Evolutionary conservation across 2,797 vertebrate species (phyloP).

Genomic region (Ciconia nigra): DNA sequence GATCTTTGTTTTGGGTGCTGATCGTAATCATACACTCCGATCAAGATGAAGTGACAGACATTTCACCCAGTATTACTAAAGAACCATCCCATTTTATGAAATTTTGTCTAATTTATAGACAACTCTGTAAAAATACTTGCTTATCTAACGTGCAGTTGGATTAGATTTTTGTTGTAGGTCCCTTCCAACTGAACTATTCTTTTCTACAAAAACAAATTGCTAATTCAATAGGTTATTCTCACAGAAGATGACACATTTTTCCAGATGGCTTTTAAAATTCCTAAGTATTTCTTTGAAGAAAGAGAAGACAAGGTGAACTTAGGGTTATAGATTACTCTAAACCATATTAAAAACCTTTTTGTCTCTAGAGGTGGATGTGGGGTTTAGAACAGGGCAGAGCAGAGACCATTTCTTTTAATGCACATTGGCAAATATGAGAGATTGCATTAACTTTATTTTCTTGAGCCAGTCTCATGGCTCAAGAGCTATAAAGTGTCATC

Average conservation of each 20-base stretch:
- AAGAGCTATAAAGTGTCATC: background rate
- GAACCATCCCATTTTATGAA: background rate
- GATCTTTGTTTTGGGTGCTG: constrained; percentile 36
- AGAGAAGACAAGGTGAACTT: background rate
- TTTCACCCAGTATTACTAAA: background rate
- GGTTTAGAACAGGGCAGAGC: background rate
- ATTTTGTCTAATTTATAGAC: background rate
- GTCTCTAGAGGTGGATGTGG: background rate
- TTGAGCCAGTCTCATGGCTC: background rate
- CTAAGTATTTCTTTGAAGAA: background rate
- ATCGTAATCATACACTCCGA: background rate
- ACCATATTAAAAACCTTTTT: background rate
- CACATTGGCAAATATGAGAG: background rate
- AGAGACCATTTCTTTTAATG: background rate
- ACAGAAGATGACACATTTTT: background rate
- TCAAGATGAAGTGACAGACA: background rate
- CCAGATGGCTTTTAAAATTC: background rate
- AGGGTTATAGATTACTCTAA: background rate
- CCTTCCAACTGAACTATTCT: background rate
- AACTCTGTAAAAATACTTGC: background rate
- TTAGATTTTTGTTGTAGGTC: background rate
- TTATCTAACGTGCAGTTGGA: background rate
- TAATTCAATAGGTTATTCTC: background rate
- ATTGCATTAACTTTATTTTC: background rate
- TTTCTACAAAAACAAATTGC: background rate